phyloP scores from a whole-genome alignment of 2,888 invertebrate genomes.

The Lochmaea crataegi region DNA sequence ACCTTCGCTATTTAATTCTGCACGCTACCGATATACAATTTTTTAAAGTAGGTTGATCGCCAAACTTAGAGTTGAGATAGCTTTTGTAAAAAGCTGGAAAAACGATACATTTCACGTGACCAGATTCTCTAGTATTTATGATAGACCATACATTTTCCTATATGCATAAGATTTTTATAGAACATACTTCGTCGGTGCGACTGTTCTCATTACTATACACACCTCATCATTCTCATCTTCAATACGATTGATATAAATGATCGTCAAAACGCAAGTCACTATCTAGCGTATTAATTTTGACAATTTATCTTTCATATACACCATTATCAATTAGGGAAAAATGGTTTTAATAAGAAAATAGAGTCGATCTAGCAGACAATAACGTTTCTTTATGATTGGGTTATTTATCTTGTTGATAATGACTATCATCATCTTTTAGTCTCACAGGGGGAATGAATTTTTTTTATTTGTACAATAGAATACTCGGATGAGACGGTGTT shows the following conservation, averaged over 20 bases:
- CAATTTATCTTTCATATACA: conserved; percentile 2
- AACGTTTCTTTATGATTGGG: conserved; percentile 9
- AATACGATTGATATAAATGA: conserved; percentile 13
- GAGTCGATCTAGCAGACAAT: not conserved
- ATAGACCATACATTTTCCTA: not conserved
- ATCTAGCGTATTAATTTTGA: conserved; percentile 6
- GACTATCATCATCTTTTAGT: not conserved
- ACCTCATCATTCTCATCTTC: conserved; percentile 11
- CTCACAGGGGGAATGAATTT: not conserved
- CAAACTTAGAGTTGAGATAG: too few species aligned
- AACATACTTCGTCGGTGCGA: not conserved
- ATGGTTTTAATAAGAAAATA: conserved; percentile 3
- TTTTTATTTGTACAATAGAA: not conserved
- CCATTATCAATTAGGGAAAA: conserved; percentile 8
- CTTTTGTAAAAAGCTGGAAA: too few species aligned
- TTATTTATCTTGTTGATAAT: not conserved
- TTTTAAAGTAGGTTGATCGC: too few species aligned
- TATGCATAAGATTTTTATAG: not conserved
- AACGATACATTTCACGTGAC: too few species aligned
- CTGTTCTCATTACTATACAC: not conserved
- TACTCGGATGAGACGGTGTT: not conserved
- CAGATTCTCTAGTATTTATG: not conserved
- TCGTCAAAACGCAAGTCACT: conserved; percentile 5
- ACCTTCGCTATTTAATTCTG: too few species aligned
- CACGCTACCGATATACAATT: too few species aligned